Base-by-base conservation (phyloP, 2,797 vertebrate genomes). In the Lacerta bilineata region DNA sequence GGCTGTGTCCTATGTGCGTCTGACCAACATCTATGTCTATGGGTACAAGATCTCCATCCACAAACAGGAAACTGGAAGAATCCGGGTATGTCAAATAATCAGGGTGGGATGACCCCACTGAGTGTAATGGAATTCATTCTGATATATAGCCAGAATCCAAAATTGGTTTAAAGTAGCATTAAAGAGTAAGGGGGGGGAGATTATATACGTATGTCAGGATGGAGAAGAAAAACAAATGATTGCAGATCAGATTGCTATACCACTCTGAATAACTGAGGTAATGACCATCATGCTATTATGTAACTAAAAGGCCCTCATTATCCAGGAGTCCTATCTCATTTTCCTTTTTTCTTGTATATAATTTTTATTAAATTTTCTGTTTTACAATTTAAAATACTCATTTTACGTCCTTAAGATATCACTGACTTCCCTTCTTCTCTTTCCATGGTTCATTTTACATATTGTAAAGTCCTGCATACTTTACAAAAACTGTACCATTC, bases 21-120 rank as follows among this genome's bases (percentile, higher is more conserved):
- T 87, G 0, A 95, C 96, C 71, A 95, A 95, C 0, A 86, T 98
- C 74, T 86, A 66, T 1, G 72, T 95, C 39, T 94, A 95, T 1
- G 93, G 90, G n/a, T 61, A 84, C 90, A 96, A 92, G 17, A 94
- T 97, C 91, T 93, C 96, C 89, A 93, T 98, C 66, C 95, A 96
- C 94, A 97, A 96, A 84, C 93, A 92, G 3, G 95, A 94, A 71
- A 88, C 86, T 1, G 96, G 96, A 46, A 96, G 93, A 97, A 96
- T 97, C 36, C 88, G 96, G 97, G 97, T 98, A 91, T 64, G 97
- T 89, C 36, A 3, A 9, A n/a, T 1, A 23, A 17, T 6, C 9
- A 33, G 23, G 72, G 18, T 0, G 27, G 20, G 15, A 46, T n/a
- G 11, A 36, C 10, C 25, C 6, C 10, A 3, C 13, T 17, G 11